phyloP scores from a whole-genome alignment of 2,113 vertebrate genomes.

The Clarias magur region DNA sequence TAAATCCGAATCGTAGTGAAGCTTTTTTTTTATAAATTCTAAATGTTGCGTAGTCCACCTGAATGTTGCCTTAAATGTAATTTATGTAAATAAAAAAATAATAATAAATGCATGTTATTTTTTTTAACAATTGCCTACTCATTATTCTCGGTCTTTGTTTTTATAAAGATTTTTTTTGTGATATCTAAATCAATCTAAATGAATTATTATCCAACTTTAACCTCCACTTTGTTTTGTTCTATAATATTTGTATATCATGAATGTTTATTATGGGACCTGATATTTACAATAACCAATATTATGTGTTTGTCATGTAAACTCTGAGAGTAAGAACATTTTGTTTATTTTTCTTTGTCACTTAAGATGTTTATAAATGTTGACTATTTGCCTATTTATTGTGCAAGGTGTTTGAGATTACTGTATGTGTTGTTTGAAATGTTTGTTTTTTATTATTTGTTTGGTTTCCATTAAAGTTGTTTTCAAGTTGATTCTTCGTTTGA shows the following conservation, averaged over 20 bases:
- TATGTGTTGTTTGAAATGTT: not conserved
- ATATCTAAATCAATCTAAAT: not conserved
- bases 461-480: not conserved
- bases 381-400: not conserved
- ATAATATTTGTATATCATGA: not conserved
- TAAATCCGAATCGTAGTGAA: not conserved
- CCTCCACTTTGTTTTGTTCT: not conserved
- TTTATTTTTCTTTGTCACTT: too few species aligned
- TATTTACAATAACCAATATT: not conserved
- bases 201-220: not conserved
- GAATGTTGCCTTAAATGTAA: not conserved
- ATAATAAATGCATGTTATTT: not conserved
- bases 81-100: not conserved
- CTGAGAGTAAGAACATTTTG: not conserved
- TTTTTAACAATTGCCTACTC: not conserved
- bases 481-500: not conserved
- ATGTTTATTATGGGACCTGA: not conserved
- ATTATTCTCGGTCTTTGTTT: not conserved
- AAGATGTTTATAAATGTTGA: not conserved
- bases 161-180: not conserved
- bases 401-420: not conserved
- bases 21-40: not conserved
- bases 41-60: not conserved
- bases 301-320: not conserved
- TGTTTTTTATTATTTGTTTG: not conserved